Evolutionary conservation across 2,113 vertebrate genomes (phyloP).

Genomic region (Coryphaenoides rupestris): DNA sequence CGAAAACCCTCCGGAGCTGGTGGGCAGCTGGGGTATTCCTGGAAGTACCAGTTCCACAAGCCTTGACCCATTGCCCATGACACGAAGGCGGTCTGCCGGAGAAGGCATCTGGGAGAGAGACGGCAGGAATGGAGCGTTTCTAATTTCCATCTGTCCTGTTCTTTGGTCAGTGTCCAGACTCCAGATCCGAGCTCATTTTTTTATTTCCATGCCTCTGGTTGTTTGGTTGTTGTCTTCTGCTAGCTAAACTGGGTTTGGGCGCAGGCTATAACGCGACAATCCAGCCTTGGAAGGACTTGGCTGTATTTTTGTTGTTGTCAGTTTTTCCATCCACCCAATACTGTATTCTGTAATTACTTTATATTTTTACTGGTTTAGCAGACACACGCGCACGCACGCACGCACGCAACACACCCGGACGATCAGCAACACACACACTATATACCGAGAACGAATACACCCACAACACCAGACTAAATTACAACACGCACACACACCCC

Average conservation of each 20-base stretch:
- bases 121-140: neutral
- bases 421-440: slow-evolving; percentile 3
- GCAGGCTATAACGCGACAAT: neutral
- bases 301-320: too few relatives aligned
- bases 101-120: slow-evolving; percentile 18
- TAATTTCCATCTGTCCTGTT: slow-evolving; percentile 23
- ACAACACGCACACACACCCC: neutral
- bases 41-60: slow-evolving; percentile 42
- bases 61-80: slow-evolving; percentile 50
- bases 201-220: slow-evolving; percentile 1
- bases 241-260: neutral
- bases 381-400: neutral
- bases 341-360: slow-evolving; percentile 2
- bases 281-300: neutral
- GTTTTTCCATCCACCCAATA: neutral
- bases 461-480: neutral
- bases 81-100: slow-evolving; percentile 49
- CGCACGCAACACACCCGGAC: too few relatives aligned
- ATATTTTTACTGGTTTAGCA: slow-evolving; percentile 10
- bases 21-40: slow-evolving; percentile 43
- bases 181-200: too few relatives aligned
- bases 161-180: slow-evolving; percentile 12
- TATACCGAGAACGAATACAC: neutral
- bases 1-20: slow-evolving; percentile 1
- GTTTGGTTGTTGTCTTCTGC: slow-evolving; percentile 8